Percentiles rank a stretch among this genome's conserved stretches.
Evolutionary conservation across 2,888 invertebrate genomes (phyloP).

Genomic region (Romanomermis culicivorax): DNA sequence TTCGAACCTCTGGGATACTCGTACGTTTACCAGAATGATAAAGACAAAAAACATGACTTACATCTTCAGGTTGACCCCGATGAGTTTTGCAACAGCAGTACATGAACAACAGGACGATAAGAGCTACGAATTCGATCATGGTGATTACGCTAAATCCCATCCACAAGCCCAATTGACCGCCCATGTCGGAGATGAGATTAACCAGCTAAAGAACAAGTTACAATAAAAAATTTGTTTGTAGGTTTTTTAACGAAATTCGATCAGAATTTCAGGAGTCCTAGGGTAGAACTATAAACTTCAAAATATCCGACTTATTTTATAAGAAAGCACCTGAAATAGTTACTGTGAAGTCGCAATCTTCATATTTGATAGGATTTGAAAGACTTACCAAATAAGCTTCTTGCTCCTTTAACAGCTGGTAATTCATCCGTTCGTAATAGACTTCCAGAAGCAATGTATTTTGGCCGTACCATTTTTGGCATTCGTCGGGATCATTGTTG

Average conservation of each 20-base stretch:
- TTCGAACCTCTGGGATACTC: too few species aligned
- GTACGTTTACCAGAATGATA: too few species aligned
- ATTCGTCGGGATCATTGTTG: background rate
- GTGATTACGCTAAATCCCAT: conserved; percentile 30
- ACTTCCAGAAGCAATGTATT: conserved; percentile 29
- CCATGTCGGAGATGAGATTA: conserved; percentile 30
- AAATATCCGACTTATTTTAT: background rate
- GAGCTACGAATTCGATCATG: conserved; percentile 25
- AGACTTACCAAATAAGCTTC: conserved; percentile 19
- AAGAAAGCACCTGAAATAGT: background rate
- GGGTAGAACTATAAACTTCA: too few species aligned
- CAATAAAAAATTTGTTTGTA: background rate
- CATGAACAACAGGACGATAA: conserved; percentile 3
- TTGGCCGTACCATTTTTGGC: conserved; percentile 19
- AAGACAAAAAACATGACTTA: too few species aligned
- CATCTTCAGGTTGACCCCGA: too few species aligned
- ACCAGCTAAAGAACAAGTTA: conserved; percentile 20
- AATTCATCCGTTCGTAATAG: conserved; percentile 29
- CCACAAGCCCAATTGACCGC: conserved; percentile 31
- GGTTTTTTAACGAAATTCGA: too few species aligned
- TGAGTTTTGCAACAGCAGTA: conserved; percentile 1
- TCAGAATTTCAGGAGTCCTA: too few species aligned
- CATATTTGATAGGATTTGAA: too few species aligned
- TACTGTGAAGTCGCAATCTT: background rate
- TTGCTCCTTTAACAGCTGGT: conserved; percentile 22